Evolutionary conservation across 2,113 vertebrate genomes (phyloP), one percentile per base, ranked within the genome.

Genomic region (Amazona vittata): DNA sequence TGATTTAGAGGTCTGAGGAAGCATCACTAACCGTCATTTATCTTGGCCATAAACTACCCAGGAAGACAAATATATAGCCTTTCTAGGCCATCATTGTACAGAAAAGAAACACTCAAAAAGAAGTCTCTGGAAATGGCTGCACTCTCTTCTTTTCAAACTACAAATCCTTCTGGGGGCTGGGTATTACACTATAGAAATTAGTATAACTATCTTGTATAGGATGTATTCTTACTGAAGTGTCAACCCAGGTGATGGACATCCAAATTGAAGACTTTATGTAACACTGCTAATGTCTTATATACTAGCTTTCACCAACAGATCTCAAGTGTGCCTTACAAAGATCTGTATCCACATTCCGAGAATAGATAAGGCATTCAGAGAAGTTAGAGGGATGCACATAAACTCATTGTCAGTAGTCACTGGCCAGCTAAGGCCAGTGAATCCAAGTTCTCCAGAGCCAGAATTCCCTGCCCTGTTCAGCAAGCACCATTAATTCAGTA

Each of bases 1-100:
- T 91, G 77, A 95, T 92, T 96, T 92, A 94, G 78, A 93, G 86
- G 62, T 59, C 69, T 57, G 39, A 87, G 80, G 64, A 84, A 44
- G 24, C 86, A 94, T 68, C 47, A 22, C 76, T 68, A 92, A 25
- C 41, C 49, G 89, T 73, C 29, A 88, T 94, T 97, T 92, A 84
- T 67, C 91, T 63, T 62, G 68, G 41, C 52, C 88, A 78, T 77
- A 81, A 88, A 93, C 92, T 41, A 68, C 37, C 22, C 37, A 71
- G 64, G 53, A 89, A 93, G 91, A 89, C 50, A 96, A 85, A 96
- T 2, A 41, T 14, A 67, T 6, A 47, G 37, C 13, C 57, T 68
- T 86, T 57, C 52, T 86, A 12, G 71, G 76, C 17, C 52, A 88
- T 63, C 53, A 43, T 11, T 65, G 47, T 46, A 76, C 47, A 86